These are phyloP conservation scores for Saturnia japonica DNA, from an alignment of 2,888 invertebrate species.

Conservation along the genomic window DNA sequence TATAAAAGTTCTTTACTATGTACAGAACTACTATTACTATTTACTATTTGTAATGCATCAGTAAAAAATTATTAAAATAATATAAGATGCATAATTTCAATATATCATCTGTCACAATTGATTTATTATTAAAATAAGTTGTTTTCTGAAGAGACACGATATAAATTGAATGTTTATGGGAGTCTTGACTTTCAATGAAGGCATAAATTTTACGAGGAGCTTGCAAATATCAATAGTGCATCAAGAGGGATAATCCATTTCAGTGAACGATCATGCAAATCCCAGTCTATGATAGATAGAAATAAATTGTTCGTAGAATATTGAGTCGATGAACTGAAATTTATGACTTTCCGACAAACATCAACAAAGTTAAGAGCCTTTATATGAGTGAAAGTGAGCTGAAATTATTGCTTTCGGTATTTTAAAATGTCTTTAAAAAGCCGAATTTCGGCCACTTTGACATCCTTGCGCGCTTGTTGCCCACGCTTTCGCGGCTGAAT, in stretches of 20 bases:
- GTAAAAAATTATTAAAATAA: not conserved
- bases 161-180: slow-evolving; percentile 38
- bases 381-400: not conserved
- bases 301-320: slow-evolving; percentile 52
- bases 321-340: slow-evolving; percentile 48
- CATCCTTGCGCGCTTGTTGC: too few relatives aligned
- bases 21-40: too few relatives aligned
- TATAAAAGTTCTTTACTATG: too few relatives aligned
- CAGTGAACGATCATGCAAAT: slow-evolving; percentile 58
- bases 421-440: not conserved
- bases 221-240: slow-evolving; percentile 63
- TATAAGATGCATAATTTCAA: not conserved
- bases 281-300: slow-evolving; percentile 57
- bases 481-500: too few relatives aligned
- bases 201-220: slow-evolving; percentile 56
- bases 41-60: not conserved
- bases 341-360: slow-evolving; percentile 37
- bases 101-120: not conserved
- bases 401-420: not conserved
- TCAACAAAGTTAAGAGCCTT: slow-evolving; percentile 23
- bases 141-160: slow-evolving; percentile 16
- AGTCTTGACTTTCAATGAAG: slow-evolving; percentile 50
- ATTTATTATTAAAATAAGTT: slow-evolving; percentile 4
- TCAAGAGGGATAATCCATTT: slow-evolving; percentile 64
- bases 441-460: not conserved